These are phyloP conservation scores for Proterorhinus semilunaris DNA, from an alignment of 2,113 vertebrate genomes.

Conservation along the genomic window DNA sequence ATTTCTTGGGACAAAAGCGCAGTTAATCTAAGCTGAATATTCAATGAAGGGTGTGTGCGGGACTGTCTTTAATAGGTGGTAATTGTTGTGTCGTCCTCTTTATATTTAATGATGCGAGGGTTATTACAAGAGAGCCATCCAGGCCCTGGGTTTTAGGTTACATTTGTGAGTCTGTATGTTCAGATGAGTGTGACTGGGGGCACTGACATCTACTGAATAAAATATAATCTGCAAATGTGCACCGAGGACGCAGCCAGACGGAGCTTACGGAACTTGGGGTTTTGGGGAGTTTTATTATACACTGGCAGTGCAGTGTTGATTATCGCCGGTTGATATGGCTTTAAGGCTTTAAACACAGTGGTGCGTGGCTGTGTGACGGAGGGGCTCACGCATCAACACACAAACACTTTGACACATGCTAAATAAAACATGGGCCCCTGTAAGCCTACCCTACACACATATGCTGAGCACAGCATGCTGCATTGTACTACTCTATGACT, in stretches of 20 bases:
- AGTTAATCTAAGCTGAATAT: neutral
- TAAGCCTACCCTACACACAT: conserved; percentile 72
- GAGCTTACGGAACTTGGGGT: conserved; percentile 10
- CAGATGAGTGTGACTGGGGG: conserved; percentile 63
- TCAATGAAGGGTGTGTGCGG: conserved; percentile 15
- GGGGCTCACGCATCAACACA: conserved; percentile 17
- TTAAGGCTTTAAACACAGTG: conserved; percentile 37
- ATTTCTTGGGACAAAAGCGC: conserved; percentile 21
- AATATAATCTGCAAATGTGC: conserved; percentile 55
- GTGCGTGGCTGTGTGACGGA: conserved; percentile 19
- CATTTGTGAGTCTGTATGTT: conserved; percentile 59
- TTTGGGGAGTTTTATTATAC: conserved; percentile 40
- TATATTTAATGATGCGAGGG: conserved; percentile 74
- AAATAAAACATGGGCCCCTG: conserved; percentile 70
- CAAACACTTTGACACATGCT: conserved; percentile 64
- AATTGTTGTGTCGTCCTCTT: conserved; percentile 70
- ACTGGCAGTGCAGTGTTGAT: conserved; percentile 45
- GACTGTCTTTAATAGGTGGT: conserved; percentile 69
- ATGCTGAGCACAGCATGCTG: conserved; percentile 64
- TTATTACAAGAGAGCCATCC: conserved; percentile 69
- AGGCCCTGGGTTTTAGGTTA: conserved; percentile 58
- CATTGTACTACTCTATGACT: conserved; percentile 67
- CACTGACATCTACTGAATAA: conserved; percentile 67
- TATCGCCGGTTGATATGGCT: conserved; percentile 37
- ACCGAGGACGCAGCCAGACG: conserved; percentile 5